Conservation (phyloP, 1,140 invertebrate genomes). For the Oncopeltus fasciatus region DNA sequence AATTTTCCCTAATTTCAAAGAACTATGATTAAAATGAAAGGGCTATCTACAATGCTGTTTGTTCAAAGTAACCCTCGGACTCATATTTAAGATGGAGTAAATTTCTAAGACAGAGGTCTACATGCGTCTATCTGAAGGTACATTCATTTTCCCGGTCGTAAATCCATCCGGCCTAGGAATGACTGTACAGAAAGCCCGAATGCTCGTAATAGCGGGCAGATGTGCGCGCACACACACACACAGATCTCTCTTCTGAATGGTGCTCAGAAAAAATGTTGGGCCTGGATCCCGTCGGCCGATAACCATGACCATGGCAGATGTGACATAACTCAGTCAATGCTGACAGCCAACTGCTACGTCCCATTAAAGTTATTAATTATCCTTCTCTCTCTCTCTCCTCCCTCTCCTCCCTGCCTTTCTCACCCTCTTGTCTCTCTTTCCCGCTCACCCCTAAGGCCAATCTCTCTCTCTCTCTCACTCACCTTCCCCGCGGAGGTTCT, state of each 20-base stretch:
- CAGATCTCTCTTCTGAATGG: not conserved
- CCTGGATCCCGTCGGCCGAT: not conserved
- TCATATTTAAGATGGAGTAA: too few relatives aligned
- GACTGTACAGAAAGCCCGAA: not conserved
- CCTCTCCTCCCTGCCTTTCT: not conserved
- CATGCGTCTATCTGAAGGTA: too few relatives aligned
- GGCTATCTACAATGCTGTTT: too few relatives aligned
- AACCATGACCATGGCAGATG: slow-evolving; percentile 14
- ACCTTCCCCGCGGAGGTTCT: not conserved
- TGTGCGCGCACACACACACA: not conserved
- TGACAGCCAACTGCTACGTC: slow-evolving; percentile 16
- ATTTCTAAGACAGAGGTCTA: too few relatives aligned
- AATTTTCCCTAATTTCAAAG: too few relatives aligned
- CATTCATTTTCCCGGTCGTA: too few relatives aligned
- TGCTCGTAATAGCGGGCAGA: not conserved
- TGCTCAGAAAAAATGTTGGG: slow-evolving; percentile 6
- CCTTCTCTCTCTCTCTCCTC: not conserved
- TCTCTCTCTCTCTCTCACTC: slow-evolving; percentile 6
- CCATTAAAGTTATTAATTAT: slow-evolving; percentile 23
- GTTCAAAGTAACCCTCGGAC: too few relatives aligned
- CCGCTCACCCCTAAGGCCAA: not conserved
- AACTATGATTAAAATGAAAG: too few relatives aligned
- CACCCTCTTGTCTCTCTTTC: not conserved
- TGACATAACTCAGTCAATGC: slow-evolving; percentile 21
- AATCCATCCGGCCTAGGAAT: too few relatives aligned